Conservation (phyloP, 2,797 vertebrate species). For the Otolemur crassicaudatus region DNA sequence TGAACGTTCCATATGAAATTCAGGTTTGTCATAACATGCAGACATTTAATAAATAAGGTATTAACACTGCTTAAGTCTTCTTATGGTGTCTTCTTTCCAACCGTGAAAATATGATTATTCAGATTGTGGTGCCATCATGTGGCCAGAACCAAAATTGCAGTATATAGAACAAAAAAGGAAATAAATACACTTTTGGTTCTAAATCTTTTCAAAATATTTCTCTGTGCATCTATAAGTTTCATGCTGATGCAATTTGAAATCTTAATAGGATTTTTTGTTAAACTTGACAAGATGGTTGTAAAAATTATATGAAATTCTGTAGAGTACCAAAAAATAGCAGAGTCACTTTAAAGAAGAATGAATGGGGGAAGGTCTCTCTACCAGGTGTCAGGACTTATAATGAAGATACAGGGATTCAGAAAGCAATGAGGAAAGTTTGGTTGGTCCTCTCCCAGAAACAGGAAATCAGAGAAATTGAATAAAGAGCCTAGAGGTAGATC, state of each 20-base stretch:
- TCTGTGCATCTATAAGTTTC: not conserved
- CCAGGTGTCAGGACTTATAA: not conserved
- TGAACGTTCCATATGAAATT: not conserved
- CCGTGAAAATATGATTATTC: conserved; percentile 1
- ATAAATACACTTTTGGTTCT: not conserved
- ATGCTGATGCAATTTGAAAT: not conserved
- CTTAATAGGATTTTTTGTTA: not conserved
- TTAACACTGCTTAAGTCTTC: not conserved
- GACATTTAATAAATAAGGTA: conserved; percentile 34
- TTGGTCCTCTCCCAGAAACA: not conserved
- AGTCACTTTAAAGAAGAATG: not conserved
- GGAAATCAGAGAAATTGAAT: not conserved
- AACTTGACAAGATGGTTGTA: not conserved
- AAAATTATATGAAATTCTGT: not conserved
- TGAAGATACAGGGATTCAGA: not conserved
- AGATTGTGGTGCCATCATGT: conserved; percentile 41
- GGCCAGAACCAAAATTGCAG: conserved; percentile 36
- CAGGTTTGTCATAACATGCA: not conserved
- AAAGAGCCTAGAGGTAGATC: not conserved
- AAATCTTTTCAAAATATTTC: conserved; percentile 9
- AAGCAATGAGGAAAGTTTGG: not conserved
- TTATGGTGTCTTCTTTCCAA: not conserved
- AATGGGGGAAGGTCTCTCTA: not conserved
- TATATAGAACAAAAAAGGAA: not conserved
- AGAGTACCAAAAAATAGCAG: not conserved